A percentile compares a stretch with the other conserved stretches of the same genome.
Evolutionary conservation across 2,888 invertebrate genomes (phyloP).

Genomic region (Plagiodera versicolora): DNA sequence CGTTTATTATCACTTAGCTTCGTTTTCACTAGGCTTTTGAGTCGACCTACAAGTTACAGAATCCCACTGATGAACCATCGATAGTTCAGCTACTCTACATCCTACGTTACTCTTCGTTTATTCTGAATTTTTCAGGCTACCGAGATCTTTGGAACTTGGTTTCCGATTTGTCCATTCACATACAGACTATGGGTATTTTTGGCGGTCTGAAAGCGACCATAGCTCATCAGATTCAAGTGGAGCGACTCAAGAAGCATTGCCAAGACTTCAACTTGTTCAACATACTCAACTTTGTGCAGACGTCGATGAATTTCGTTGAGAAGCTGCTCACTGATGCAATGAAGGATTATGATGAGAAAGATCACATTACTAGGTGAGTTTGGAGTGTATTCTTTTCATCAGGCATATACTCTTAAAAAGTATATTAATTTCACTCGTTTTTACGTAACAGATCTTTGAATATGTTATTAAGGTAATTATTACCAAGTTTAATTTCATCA

Average conservation of each 20-base stretch:
- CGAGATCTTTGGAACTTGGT: conserved; percentile 43
- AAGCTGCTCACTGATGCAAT: conserved; percentile 60
- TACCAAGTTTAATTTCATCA: no score
- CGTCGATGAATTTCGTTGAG: conserved; percentile 56
- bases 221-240: conserved; percentile 64
- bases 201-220: conserved; percentile 64
- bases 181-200: conserved; percentile 58
- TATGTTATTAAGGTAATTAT: no score
- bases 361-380: conserved; percentile 47
- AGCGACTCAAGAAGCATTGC: conserved; percentile 55
- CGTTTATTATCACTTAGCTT: no score
- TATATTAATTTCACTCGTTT: no score
- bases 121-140: conserved; percentile 31
- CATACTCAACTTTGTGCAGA: conserved; percentile 49
- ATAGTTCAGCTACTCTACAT: no score
- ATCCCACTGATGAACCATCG: no score
- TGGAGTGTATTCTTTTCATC: no score
- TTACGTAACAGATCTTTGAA: no score
- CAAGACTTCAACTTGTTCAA: conserved; percentile 31
- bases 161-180: conserved; percentile 38
- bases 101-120: no score
- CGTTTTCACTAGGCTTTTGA: no score
- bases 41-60: no score
- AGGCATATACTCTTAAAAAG: no score
- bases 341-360: conserved; percentile 52